A percentile compares a stretch with the other conserved stretches of the same genome.
Conservation (phyloP, 2,888 invertebrate species). For the Ashinkailepas kermadecensis region DNA sequence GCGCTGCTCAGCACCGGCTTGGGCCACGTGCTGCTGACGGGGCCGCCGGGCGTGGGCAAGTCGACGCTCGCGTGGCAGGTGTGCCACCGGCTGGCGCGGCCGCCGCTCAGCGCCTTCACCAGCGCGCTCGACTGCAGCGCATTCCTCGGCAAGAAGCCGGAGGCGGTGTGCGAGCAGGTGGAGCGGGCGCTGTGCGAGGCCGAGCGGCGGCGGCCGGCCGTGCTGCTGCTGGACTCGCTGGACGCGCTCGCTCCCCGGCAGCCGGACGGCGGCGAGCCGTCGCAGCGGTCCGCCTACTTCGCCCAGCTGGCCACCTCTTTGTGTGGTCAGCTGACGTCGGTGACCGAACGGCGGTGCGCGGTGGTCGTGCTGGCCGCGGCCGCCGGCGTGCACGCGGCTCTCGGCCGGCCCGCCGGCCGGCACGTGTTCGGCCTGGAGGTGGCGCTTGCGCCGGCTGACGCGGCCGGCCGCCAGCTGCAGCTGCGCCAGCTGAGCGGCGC, state of each 20-base stretch:
- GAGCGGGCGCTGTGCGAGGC: neutral
- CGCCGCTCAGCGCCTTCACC: neutral
- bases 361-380: too few species aligned
- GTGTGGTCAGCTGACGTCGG: neutral
- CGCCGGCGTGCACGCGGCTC: neutral
- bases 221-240: constrained; percentile 3
- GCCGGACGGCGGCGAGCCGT: neutral
- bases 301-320: neutral
- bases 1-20: constrained; percentile 5
- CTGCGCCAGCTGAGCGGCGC: constrained; percentile 5
- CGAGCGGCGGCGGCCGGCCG: neutral
- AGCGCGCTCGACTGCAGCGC: neutral
- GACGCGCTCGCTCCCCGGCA: neutral
- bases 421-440: constrained; percentile 2
- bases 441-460: neutral
- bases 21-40: constrained; percentile 6
- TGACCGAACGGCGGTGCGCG: neutral
- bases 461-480: neutral
- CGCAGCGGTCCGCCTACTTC: constrained; percentile 10
- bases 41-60: constrained; percentile 10
- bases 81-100: neutral
- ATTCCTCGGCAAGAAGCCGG: constrained; percentile 13
- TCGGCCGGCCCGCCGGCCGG: neutral
- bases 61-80: neutral
- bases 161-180: neutral